phyloP scores from a whole-genome alignment of 2,797 vertebrate genomes.

The Parauchenoglanis ngamensis region DNA sequence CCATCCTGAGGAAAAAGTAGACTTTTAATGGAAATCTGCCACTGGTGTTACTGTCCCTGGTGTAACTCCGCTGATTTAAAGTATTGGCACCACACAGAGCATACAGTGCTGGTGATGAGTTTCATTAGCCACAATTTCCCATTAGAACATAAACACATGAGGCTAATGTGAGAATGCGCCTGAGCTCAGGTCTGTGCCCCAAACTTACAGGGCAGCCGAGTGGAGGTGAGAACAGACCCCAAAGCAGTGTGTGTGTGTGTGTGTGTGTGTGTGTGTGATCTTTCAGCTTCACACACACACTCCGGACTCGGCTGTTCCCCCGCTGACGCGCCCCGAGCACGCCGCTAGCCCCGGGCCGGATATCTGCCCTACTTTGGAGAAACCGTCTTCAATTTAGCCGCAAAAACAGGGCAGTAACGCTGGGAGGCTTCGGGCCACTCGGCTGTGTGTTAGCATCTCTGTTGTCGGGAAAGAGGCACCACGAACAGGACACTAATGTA shows the following conservation, averaged over 20 bases:
- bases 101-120: not conserved
- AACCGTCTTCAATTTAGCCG: not conserved
- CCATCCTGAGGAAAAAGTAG: not conserved
- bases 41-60: not conserved
- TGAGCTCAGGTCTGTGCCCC: too few relatives aligned
- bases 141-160: not conserved
- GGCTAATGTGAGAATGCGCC: too few relatives aligned
- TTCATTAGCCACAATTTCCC: too few relatives aligned
- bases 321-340: constrained; percentile 21
- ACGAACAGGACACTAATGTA: not conserved
- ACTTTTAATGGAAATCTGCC: not conserved
- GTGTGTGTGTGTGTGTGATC: not conserved
- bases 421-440: not conserved
- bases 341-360: not conserved
- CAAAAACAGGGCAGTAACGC: not conserved
- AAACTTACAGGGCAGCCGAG: not conserved
- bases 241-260: not conserved
- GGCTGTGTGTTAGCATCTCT: not conserved
- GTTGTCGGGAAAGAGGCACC: not conserved
- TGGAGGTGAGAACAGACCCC: not conserved
- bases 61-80: not conserved
- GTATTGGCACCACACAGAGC: not conserved
- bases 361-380: not conserved
- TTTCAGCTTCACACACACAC: constrained; percentile 1
- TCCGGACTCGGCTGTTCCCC: not conserved